Evolutionary conservation across 2,888 invertebrate genomes (phyloP).

Genomic region (Phaedon cochleariae): DNA sequence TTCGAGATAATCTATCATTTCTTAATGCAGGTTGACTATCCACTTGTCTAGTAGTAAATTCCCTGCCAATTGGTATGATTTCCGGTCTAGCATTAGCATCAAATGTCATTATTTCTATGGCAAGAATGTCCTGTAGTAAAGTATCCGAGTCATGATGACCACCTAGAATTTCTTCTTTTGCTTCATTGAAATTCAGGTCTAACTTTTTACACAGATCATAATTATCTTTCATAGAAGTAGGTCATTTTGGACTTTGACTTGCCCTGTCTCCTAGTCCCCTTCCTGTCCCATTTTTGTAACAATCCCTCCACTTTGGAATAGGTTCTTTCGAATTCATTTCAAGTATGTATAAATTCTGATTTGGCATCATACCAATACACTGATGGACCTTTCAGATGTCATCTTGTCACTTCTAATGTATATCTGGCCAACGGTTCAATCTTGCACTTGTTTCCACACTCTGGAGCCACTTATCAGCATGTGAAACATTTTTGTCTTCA

Average conservation of each 20-base stretch:
- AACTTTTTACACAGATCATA: background rate
- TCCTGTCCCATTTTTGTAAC: constrained; percentile 1
- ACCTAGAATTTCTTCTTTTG: background rate
- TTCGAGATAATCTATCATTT: background rate
- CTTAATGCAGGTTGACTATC: too few relatives aligned
- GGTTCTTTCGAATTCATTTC: constrained; percentile 3
- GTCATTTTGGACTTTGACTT: too few relatives aligned
- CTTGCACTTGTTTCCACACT: background rate
- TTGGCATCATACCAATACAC: constrained; percentile 7
- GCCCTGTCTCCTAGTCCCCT: background rate
- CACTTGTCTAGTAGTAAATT: too few relatives aligned
- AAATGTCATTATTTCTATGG: background rate
- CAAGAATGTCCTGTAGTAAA: background rate
- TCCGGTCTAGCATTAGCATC: too few relatives aligned
- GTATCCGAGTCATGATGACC: background rate
- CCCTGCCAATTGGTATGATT: too few relatives aligned
- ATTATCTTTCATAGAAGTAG: constrained; percentile 3
- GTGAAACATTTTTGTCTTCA: background rate
- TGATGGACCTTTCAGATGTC: constrained; percentile 1
- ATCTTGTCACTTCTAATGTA: background rate
- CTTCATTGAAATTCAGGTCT: background rate
- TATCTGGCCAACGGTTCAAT: background rate
- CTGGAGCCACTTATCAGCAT: background rate
- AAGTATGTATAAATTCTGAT: background rate
- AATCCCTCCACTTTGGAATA: background rate